A percentile compares a stretch with the other conserved stretches of the same genome.
Evolutionary conservation across 2,888 invertebrate genomes (phyloP).

Genomic region (Hololepta plana): DNA sequence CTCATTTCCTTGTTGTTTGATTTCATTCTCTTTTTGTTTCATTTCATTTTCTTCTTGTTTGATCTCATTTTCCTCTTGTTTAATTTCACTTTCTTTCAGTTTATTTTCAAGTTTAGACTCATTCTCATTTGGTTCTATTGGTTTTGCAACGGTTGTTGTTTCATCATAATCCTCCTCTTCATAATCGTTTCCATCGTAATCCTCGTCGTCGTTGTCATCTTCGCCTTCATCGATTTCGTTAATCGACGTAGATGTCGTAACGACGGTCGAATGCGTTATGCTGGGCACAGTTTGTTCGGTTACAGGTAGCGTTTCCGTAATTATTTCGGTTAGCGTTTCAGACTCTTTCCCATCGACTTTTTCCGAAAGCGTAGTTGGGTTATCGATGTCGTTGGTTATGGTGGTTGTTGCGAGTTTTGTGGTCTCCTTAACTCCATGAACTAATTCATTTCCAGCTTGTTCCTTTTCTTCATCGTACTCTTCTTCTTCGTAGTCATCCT

Average conservation of each 20-base stretch:
- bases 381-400: slow-evolving; percentile 2
- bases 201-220: slow-evolving; percentile 2
- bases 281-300: no score
- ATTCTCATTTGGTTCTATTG: no score
- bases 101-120: no score
- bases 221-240: slow-evolving; percentile 4
- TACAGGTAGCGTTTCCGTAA: no score
- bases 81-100: no score
- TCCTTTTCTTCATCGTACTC: slow-evolving; percentile 10
- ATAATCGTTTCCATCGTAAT: background rate
- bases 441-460: no score
- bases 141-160: slow-evolving; percentile 1
- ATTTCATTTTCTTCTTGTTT: no score
- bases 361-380: no score
- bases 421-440: slow-evolving; percentile 1
- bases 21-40: no score
- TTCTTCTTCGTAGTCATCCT: slow-evolving; percentile 4
- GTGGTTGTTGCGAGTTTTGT: slow-evolving; percentile 2
- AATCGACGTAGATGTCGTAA: slow-evolving; percentile 6
- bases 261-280: slow-evolving; percentile 1
- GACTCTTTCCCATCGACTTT: background rate
- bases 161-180: slow-evolving; percentile 8
- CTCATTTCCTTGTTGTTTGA: no score
- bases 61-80: no score
- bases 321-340: background rate